These are phyloP conservation scores for Theocolax elegans DNA, from an alignment of 1,140 invertebrate genomes.

Conservation along the genomic window DNA sequence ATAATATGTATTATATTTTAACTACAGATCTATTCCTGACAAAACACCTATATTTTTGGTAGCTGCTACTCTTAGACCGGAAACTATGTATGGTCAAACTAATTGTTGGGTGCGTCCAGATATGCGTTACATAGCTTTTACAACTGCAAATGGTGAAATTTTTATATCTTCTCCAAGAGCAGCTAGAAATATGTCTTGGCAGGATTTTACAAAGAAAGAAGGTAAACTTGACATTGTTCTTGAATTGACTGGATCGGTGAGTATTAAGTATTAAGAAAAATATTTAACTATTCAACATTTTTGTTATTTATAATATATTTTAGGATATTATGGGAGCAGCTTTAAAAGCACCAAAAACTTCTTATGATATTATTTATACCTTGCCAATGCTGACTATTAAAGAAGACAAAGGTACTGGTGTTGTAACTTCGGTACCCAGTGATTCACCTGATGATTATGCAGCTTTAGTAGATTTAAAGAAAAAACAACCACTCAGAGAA, in stretches of 20 bases:
- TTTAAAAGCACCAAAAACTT: constrained; percentile 86
- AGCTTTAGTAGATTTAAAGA: constrained; percentile 93
- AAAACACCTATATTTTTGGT: constrained; percentile 83
- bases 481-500: constrained; percentile 91
- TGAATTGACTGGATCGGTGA: constrained; percentile 79
- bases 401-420: constrained; percentile 96
- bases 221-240: constrained; percentile 80
- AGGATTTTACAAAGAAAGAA: constrained; percentile 87
- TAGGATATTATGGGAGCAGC: constrained; percentile 82
- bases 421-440: constrained; percentile 98
- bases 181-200: constrained; percentile 96
- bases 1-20: constrained; percentile 39
- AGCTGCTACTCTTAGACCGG: constrained; percentile 96
- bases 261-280: constrained; percentile 26
- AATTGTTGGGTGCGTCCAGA: constrained; percentile 98
- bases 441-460: constrained; percentile 99
- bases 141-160: constrained; percentile 75
- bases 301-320: constrained; percentile 34
- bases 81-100: constrained; percentile 99
- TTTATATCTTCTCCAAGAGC: constrained; percentile 90
- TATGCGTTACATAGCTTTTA: constrained; percentile 91
- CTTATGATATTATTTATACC: constrained; percentile 87
- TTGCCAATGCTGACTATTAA: constrained; percentile 98
- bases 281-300: constrained; percentile 17
- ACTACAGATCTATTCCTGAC: constrained; percentile 67